phyloP scores from a whole-genome alignment of 2,888 invertebrate species.

The Epirrita christyi region DNA sequence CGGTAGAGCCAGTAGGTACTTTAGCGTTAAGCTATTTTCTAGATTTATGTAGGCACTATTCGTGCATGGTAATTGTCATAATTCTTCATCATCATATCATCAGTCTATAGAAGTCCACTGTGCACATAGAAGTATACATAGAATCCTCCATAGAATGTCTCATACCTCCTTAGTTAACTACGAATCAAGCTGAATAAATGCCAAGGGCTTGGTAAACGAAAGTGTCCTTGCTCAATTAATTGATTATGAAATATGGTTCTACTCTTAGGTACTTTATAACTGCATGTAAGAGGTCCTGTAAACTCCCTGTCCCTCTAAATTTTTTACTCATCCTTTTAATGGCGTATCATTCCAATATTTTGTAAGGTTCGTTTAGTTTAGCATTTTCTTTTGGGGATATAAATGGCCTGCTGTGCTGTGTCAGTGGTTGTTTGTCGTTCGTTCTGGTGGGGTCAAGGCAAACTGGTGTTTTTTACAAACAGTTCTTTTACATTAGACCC shows the following conservation, averaged over 20 bases:
- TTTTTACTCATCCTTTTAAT: not conserved
- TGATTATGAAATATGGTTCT: not conserved
- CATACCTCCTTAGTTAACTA: no score
- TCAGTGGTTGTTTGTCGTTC: constrained; percentile 38
- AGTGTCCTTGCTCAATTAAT: not conserved
- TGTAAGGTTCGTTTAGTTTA: not conserved
- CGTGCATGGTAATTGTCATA: not conserved
- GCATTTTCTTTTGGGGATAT: constrained; percentile 32
- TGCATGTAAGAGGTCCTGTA: no score
- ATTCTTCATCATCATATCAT: not conserved
- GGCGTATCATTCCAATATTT: not conserved
- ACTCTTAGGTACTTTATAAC: no score
- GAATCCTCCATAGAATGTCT: no score
- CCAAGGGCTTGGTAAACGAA: not conserved
- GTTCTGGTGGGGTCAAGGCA: constrained; percentile 49
- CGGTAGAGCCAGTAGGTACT: no score
- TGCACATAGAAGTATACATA: no score
- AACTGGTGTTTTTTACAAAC: constrained; percentile 47
- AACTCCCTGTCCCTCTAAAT: no score
- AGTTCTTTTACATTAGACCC: constrained; percentile 39
- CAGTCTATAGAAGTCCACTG: no score
- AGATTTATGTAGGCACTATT: not conserved
- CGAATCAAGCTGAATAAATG: not conserved
- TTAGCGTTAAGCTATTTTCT: no score
- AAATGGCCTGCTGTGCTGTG: constrained; percentile 28